A percentile compares a stretch with the other conserved stretches of the same genome.
These are phyloP conservation scores for Ammodramus savannarum DNA, from an alignment of 2,113 vertebrate species.

Conservation along the genomic window DNA sequence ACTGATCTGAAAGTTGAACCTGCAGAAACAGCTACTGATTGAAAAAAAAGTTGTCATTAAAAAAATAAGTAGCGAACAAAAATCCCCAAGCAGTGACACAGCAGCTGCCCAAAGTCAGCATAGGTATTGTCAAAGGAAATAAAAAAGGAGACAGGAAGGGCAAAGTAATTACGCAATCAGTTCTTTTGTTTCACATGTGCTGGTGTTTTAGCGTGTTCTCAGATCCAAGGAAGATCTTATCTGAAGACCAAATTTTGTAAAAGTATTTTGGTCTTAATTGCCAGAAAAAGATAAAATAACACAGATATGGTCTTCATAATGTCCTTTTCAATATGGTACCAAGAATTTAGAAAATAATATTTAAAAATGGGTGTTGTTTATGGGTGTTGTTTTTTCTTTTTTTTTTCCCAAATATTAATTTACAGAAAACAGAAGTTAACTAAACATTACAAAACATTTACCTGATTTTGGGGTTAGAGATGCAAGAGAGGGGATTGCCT, in stretches of 20 bases:
- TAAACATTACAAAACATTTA: not conserved
- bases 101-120: not conserved
- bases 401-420: not conserved
- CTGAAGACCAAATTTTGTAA: not conserved
- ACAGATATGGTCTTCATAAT: not conserved
- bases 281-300: not conserved
- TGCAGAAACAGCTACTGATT: not conserved
- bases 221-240: not conserved
- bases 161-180: not conserved
- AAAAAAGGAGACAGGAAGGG: not conserved
- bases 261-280: not conserved
- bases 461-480: not conserved
- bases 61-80: not conserved
- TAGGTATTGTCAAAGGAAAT: not conserved
- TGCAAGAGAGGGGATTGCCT: rapidly evolving
- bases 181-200: not conserved
- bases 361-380: not conserved
- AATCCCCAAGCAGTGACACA: not conserved
- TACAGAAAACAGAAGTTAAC: not conserved
- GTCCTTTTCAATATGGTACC: not conserved
- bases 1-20: not conserved
- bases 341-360: not conserved
- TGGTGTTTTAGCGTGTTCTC: not conserved
- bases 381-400: not conserved
- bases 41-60: not conserved